Evolutionary conservation across 1,140 invertebrate species (phyloP).

Genomic region (Polypedilum vanderplanki): DNA sequence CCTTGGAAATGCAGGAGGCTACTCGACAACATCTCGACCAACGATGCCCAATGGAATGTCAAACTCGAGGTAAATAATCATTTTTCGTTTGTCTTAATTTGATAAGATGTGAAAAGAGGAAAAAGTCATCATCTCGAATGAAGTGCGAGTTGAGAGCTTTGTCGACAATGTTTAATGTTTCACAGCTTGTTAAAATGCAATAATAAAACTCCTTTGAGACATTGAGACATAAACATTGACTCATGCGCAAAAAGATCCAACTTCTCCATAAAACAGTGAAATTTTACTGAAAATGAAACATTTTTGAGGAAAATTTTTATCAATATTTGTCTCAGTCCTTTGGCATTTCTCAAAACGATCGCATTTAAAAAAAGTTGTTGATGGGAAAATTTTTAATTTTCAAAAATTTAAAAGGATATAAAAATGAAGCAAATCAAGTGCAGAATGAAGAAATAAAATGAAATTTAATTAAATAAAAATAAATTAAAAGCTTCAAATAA

Average conservation of each 20-base stretch:
- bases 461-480: background rate
- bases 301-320: background rate
- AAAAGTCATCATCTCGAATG: too few relatives aligned
- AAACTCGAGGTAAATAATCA: background rate
- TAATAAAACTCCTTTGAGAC: too few relatives aligned
- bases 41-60: constrained; percentile 17
- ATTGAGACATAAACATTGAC: too few relatives aligned
- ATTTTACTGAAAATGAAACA: background rate
- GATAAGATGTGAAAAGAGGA: too few relatives aligned
- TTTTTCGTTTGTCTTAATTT: background rate
- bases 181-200: background rate
- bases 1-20: background rate
- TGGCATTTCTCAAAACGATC: background rate
- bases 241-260: background rate
- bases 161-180: background rate
- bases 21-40: constrained; percentile 1
- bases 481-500: background rate
- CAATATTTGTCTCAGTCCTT: background rate
- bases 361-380: background rate
- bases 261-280: background rate
- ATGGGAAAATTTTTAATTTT: background rate
- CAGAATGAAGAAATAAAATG: background rate
- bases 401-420: background rate
- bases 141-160: too few relatives aligned
- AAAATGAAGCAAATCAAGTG: background rate